These are phyloP conservation scores for Kuschelorhynchus macadamiae DNA, from an alignment of 2,888 invertebrate species.

Conservation along the genomic window DNA sequence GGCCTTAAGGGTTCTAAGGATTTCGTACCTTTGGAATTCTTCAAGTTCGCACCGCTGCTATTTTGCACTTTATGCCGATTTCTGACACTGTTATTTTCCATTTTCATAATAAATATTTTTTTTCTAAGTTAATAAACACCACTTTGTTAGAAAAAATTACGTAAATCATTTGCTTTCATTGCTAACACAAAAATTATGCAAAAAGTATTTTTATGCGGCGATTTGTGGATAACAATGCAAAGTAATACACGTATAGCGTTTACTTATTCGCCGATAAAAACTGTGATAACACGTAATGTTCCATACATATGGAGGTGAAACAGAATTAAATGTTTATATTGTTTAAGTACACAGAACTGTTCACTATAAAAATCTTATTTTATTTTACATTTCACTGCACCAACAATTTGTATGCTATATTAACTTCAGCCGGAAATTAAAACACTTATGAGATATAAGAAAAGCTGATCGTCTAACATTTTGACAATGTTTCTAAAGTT, in stretches of 20 bases:
- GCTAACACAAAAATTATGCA: background rate
- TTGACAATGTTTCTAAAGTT: no score
- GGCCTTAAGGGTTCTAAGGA: conserved; percentile 27
- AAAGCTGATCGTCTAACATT: conserved; percentile 25
- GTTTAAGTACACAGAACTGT: background rate
- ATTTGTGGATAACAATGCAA: conserved; percentile 11
- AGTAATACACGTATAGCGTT: conserved; percentile 12
- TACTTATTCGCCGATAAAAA: conserved; percentile 28
- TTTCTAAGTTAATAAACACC: no score
- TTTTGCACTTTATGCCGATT: conserved; percentile 19
- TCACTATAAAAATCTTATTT: no score
- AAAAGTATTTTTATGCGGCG: background rate
- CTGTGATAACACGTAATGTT: conserved; percentile 29
- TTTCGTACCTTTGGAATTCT: conserved; percentile 36
- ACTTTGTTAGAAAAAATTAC: no score
- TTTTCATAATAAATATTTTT: conserved; percentile 11
- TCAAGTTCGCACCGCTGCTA: conserved; percentile 8
- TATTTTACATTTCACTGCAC: no score
- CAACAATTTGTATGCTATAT: background rate
- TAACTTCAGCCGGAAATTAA: conserved; percentile 17
- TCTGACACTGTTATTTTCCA: conserved; percentile 20
- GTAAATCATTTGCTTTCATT: background rate
- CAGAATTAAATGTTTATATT: conserved; percentile 8
- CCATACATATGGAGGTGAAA: conserved; percentile 5
- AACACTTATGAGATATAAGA: conserved; percentile 21